Percentiles rank a stretch among this genome's conserved stretches.
Evolutionary conservation across 2,797 vertebrate species (phyloP).

Genomic region (Xenops minutus): DNA sequence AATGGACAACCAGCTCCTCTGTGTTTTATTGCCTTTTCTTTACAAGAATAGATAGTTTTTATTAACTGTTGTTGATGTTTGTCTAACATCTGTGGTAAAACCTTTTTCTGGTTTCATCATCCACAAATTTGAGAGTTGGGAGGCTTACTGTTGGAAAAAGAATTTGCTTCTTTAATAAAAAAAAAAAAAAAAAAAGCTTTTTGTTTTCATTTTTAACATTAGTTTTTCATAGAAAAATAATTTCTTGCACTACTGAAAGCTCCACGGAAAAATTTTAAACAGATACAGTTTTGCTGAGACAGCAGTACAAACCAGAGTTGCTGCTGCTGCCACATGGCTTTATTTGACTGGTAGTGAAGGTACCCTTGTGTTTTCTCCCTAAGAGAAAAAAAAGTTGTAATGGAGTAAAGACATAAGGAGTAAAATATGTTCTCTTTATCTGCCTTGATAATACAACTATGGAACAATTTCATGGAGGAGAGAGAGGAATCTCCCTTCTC

Average conservation of each 20-base stretch:
- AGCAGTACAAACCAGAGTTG: neutral
- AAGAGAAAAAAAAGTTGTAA: neutral
- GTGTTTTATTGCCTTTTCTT: neutral
- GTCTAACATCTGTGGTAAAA: neutral
- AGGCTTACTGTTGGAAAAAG: neutral
- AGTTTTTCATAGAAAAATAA: neutral
- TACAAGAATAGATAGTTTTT: neutral
- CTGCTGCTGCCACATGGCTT: neutral
- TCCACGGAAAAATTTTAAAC: neutral
- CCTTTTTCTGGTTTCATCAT: neutral
- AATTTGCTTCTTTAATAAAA: neutral
- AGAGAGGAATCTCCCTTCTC: neutral
- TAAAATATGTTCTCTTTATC: constrained; percentile 23
- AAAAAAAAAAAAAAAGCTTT: neutral
- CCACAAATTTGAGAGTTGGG: neutral
- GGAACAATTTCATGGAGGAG: neutral
- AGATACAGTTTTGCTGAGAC: neutral
- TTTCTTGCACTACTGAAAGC: neutral
- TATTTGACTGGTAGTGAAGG: neutral
- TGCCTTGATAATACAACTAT: neutral
- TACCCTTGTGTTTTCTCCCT: neutral
- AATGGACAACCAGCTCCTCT: neutral
- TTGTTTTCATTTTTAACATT: neutral
- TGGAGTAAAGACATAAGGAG: neutral
- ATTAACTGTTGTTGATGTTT: neutral